These are phyloP conservation scores for Protobothrops mucrosquamatus DNA, from an alignment of 2,113 vertebrate species.

Conservation along the genomic window DNA sequence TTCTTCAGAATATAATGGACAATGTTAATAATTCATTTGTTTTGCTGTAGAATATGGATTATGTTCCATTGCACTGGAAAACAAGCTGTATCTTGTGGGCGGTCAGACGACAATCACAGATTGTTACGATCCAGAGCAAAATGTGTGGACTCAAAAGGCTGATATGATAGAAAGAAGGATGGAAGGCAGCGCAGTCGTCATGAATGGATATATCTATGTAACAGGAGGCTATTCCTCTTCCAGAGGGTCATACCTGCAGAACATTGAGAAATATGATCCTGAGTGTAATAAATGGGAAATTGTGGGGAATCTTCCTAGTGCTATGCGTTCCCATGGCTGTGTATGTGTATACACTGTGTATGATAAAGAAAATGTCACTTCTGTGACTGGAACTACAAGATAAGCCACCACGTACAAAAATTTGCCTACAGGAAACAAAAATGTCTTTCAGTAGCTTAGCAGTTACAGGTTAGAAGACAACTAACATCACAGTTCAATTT, in stretches of 20 bases:
- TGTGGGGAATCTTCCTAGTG: constrained; percentile 86
- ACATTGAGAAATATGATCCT: constrained; percentile 91
- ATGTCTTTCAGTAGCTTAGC: not conserved
- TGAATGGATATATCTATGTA: constrained; percentile 91
- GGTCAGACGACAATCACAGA: constrained; percentile 90
- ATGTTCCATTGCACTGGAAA: constrained; percentile 86
- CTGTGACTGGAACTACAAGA: not conserved
- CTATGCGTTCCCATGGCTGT: constrained; percentile 89
- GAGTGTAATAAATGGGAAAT: constrained; percentile 90
- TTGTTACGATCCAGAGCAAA: constrained; percentile 86
- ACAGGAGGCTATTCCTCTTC: constrained; percentile 96
- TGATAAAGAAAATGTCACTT: not conserved
- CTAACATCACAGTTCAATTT: not conserved
- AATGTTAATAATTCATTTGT: constrained; percentile 30
- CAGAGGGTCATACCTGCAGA: constrained; percentile 91
- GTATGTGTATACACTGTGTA: constrained; percentile 85
- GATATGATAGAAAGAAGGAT: constrained; percentile 93
- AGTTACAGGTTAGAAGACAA: not conserved
- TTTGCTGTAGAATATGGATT: constrained; percentile 85
- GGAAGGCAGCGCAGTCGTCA: constrained; percentile 87
- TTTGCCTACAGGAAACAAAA: not conserved
- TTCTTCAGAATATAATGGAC: not conserved
- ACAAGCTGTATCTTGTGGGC: constrained; percentile 92
- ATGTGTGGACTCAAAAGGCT: constrained; percentile 85
- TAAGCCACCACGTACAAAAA: not conserved